Base-by-base conservation (phyloP, 1,140 invertebrate genomes). In the Pseudomyrmex cubaensis region DNA sequence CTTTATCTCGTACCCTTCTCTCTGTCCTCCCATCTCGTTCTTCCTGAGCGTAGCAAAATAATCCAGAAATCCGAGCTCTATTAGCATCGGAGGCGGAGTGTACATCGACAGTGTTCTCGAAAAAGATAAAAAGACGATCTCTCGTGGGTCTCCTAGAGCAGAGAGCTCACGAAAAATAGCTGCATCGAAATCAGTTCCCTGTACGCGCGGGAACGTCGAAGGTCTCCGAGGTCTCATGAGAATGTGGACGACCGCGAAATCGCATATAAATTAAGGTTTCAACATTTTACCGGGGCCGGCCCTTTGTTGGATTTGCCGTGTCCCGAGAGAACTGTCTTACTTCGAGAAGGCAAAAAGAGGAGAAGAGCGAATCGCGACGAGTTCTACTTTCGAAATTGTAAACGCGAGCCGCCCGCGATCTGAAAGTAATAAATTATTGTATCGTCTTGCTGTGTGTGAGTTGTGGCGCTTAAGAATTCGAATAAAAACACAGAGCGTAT, bases 61-160 rank as follows among this genome's bases (percentile, higher is more conserved):
- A 88, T 92, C 85, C 83, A 77, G 82, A 85, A 90, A 92, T 92
- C 87, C 35, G 87, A 89, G 86, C 72, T 92, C 89, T 92, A 92
- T 93, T 92, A 92, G 91, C 91, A 92, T 93, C 82, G 70, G 75
- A 89, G 87, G 86, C 87, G 85, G 82, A 35, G 5, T 86, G 84
- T 85, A 70, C 25, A 63, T 52, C 69, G 64, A 82, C 82, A 62
- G 82, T 22, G 69, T 64, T 35, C 67, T 50, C 7, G 25, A 73
- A 88, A 88, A 35, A 35, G 35, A 35, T 5, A 84, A 86, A 44
- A 77, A 82, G 69, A 15, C 50, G 64, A 44, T 5, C n/a, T 5
- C n/a, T 13, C n/a, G 35, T 35, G 35, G 63, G 77, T 67, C 44
- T 82, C 67, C 82, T 85, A 80, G 85, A 86, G 73, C 85, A 87